Base-by-base conservation (phyloP, 2,888 invertebrate species). In the Apomyelois bistriatella region DNA sequence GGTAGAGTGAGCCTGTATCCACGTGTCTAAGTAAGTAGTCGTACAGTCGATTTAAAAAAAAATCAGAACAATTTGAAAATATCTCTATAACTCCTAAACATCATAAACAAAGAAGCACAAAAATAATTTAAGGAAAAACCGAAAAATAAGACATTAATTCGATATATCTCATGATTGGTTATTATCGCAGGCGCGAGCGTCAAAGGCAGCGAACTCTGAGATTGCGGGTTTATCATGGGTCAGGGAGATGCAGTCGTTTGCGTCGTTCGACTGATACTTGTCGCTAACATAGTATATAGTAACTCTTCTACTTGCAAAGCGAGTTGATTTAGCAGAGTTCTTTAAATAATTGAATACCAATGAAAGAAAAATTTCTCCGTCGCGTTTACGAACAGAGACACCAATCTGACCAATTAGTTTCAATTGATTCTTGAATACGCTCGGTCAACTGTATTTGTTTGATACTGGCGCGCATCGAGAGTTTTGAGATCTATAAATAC, bases 141-240 rank as follows among this genome's bases (percentile, higher is more conserved):
- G 46, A 53, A 53, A 54, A 49, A 50, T 50, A 54, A 59, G 58
- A 53, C 51, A 54, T 56, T 53, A 36, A 52, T 53, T 56, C 53
- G 32, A 51, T 52, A 50, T 42, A 58, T 58, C 57, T 73, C 78
- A 79, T 81, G 76, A 60, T 58, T 57, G 60, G 59, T 71, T 70
- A 65, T 65, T 74, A 71, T 72, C 65, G 75, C 75, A 77, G 74
- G 72, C 65, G 74, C 75, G 78, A 73, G 72, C 73, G 72, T 62
- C 28, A 64, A 67, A 65, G 74, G 65, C 76, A 71, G 70, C 75
- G 73, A 78, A 73, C 79, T 72, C 62, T 65, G 17, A 64, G 81
- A 82, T 83, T 84, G 69, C 60, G 65, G 71, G 85, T 79, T 84
- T 85, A 86, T 86, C 86, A 62, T 53, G 70, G 86, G 82, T 85